Conservation (phyloP, 2,113 vertebrate genomes). For the Donacobius atricapilla region DNA sequence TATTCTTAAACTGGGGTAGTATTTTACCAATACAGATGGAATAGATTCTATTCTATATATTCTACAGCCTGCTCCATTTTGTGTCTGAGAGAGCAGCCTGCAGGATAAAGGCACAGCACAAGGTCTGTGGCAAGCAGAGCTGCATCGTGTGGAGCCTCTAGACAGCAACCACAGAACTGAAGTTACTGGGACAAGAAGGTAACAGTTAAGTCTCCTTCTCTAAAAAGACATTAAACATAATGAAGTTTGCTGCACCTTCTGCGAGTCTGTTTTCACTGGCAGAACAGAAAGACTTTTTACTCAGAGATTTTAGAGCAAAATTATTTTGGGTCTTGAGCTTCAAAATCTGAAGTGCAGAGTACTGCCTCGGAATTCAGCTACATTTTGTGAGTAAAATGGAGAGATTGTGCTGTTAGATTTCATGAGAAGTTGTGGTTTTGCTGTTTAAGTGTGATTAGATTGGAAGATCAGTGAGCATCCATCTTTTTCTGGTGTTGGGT, state of each 20-base stretch:
- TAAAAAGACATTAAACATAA: background rate
- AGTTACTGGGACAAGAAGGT: background rate
- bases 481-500: background rate
- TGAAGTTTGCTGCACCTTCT: background rate
- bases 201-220: background rate
- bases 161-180: background rate
- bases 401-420: background rate
- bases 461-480: accelerated
- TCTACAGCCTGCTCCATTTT: background rate
- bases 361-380: background rate
- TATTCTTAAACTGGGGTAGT: background rate
- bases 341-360: background rate
- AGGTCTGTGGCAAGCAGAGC: background rate
- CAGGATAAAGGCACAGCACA: background rate
- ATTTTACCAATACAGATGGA: background rate
- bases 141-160: background rate
- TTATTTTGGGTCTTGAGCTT: background rate
- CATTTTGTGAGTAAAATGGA: background rate
- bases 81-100: background rate
- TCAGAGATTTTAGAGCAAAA: background rate
- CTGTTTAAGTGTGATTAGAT: background rate
- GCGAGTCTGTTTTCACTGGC: background rate
- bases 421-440: background rate
- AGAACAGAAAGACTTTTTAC: background rate
- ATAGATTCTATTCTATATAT: background rate